These are phyloP conservation scores for Harpagifer antarcticus DNA, from an alignment of 2,797 vertebrate genomes.

Conservation along the genomic window DNA sequence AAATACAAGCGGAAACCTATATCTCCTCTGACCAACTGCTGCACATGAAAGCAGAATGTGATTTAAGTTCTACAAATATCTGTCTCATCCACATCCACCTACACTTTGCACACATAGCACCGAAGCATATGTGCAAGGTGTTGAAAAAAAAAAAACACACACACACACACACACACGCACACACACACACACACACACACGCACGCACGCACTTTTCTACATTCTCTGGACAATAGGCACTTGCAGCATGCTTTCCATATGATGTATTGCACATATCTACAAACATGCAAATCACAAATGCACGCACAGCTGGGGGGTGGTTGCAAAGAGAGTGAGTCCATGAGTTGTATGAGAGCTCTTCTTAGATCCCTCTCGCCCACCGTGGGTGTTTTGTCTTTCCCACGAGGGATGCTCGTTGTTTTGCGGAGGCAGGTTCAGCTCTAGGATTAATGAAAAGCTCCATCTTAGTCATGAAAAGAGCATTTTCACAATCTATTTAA, in stretches of 20 bases:
- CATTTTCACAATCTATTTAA: constrained; percentile 85
- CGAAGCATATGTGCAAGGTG: constrained; percentile 53
- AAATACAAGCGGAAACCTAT: constrained; percentile 64
- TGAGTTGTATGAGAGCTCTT: constrained; percentile 75
- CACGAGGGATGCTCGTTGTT: constrained; percentile 82
- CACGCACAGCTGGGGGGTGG: constrained; percentile 61
- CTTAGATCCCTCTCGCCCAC: constrained; percentile 73
- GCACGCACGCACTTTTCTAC: constrained; percentile 28
- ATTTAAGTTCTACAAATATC: constrained; percentile 70
- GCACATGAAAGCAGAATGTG: constrained; percentile 58
- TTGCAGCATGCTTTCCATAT: constrained; percentile 35
- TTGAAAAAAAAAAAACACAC: constrained; percentile 12
- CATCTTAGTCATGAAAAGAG: constrained; percentile 85
- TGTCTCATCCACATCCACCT: constrained; percentile 74
- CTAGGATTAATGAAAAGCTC: constrained; percentile 87
- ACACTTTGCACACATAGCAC: constrained; percentile 55
- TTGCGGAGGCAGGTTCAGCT: constrained; percentile 84
- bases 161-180: constrained; percentile 15
- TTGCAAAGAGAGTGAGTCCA: constrained; percentile 61
- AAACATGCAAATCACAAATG: constrained; percentile 64
- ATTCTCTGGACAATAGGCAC: constrained; percentile 25
- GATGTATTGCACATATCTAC: constrained; percentile 39
- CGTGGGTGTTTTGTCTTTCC: constrained; percentile 85
- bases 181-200: neutral
- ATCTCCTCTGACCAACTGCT: constrained; percentile 63